Base-by-base conservation (phyloP, 2,797 vertebrate species). In the Sebastes goodei region DNA sequence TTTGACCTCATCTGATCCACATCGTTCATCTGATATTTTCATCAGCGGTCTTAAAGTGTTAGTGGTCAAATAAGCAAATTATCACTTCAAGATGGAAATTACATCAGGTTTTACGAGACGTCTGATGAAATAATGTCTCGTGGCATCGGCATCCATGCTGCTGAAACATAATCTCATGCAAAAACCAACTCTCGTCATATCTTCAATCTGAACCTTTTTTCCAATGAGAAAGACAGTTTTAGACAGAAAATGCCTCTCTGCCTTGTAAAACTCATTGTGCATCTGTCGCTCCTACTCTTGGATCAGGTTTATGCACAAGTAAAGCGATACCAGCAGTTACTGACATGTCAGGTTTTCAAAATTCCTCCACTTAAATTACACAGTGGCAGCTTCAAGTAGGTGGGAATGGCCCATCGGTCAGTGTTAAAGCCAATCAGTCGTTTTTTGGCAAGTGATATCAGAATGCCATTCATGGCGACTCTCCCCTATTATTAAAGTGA, bases 401-500 rank as follows among this genome's bases (percentile, higher is more conserved):
- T 82, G 76, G 78, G 74, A 88, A 89, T 59, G 66, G 78, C 35
- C 35, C 68, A 5, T 64, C 10, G 62, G 73, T 84, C 78, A 70
- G 1, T 17, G 72, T 74, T 71, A 7, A 60, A 84, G 32, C 78
- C 68, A 71, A 83, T 84, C 27, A 30, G 29, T 60, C 38, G 21
- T 72, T 81, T 49, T 69, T 84, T 91, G 88, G 82, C 83, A 68
- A 60, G 14, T 25, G 3, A 29, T 53, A 49, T 86, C 71, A 64
- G 60, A 66, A 78, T 86, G 67, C 85, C 87, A 81, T 81, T 90
- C 53, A 71, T 71, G 59, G 42, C 57, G n/a, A 5, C 60, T 53
- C 67, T 49, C 67, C 78, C 80, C 81, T 71, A 32, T 89, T 81
- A 90, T 92, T 88, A 86, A 85, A 86, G 86, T 38, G 76, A 87